phyloP scores from a whole-genome alignment of 2,888 invertebrate genomes.

The Anthophora plumipes region DNA sequence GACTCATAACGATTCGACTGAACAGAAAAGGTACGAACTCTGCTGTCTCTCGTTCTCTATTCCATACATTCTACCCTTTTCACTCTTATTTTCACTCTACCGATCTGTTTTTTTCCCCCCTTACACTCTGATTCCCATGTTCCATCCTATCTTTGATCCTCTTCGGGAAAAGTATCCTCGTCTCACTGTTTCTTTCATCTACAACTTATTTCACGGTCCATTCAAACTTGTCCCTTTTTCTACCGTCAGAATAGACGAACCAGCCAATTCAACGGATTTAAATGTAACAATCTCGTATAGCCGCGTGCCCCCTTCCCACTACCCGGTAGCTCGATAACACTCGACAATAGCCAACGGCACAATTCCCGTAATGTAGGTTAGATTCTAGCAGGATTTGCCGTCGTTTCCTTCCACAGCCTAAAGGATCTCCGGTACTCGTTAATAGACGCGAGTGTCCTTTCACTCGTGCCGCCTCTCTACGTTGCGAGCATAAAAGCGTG shows the following conservation, averaged over 20 bases:
- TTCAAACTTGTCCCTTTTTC: slow-evolving; percentile 10
- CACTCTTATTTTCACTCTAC: neutral
- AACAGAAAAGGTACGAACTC: slow-evolving; percentile 46
- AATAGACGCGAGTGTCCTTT: slow-evolving; percentile 29
- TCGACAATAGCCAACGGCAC: slow-evolving; percentile 37
- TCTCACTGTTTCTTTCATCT: no score
- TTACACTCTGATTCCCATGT: neutral
- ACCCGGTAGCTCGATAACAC: slow-evolving; percentile 29
- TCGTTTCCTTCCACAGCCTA: slow-evolving; percentile 1
- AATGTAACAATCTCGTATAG: slow-evolving; percentile 48
- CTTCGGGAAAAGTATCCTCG: neutral
- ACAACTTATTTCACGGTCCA: slow-evolving; percentile 4
- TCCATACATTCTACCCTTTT: neutral
- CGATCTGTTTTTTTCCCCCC: neutral
- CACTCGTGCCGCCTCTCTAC: neutral
- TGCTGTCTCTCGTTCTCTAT: neutral
- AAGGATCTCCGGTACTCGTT: neutral
- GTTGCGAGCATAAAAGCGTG: neutral
- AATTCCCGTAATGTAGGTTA: slow-evolving; percentile 43
- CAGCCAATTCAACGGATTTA: slow-evolving; percentile 57
- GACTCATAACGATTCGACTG: slow-evolving; percentile 71
- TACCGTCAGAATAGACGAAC: slow-evolving; percentile 3
- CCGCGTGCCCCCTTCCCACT: neutral
- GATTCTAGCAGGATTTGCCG: slow-evolving; percentile 29
- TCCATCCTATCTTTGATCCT: slow-evolving; percentile 6